Evolutionary conservation across 1,140 invertebrate species (phyloP), one percentile per base, ranked within the genome.

Genomic region (Rhyacophila brunnea): DNA sequence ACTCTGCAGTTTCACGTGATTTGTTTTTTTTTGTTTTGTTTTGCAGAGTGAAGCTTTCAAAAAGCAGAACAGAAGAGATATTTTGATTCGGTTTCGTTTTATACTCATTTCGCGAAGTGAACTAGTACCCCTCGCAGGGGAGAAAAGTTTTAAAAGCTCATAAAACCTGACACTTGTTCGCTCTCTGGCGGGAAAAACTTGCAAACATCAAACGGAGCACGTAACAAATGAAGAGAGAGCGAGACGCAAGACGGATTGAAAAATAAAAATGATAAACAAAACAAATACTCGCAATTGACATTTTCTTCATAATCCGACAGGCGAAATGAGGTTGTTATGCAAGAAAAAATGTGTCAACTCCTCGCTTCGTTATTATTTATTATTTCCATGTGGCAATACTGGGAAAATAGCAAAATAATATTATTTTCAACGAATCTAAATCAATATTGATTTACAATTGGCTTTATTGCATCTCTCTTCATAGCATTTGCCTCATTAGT

Each of bases 161-260:
- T 59, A 59, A 59, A 59, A 59, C 44, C 57, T 52, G 57, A 38
- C 57, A 59, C 43, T 53, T 48, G 42, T 43, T 43, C 23, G 28
- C 17, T 13, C 40, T 46, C 40, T 17, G 34, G 43, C 44, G 19
- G 32, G 52, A 55, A 55, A 32, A 36, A 35, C 36, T 18, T 19
- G 42, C 20, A 23, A 20, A 18, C 43, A 15, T 32, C 23, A 13
- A 55, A 20, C 20, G n/a, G 42, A 44, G 28, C 7, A 32, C 19
- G 13, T 43, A 43, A 6, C 11, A 23, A 7, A 20, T 13, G 13
- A 28, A 9, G 14, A 53, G 32, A 28, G 23, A 28, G 23, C 3
- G 23, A 28, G 23, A 28, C 23, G 23, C 34, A 10, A 15, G 11
- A 34, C 15, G 1, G 17, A 50, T 11, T 32, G 32, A 15, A 14